These are phyloP conservation scores for Lagenorhynchus albirostris DNA, from an alignment of 2,113 vertebrate genomes.

Conservation along the genomic window DNA sequence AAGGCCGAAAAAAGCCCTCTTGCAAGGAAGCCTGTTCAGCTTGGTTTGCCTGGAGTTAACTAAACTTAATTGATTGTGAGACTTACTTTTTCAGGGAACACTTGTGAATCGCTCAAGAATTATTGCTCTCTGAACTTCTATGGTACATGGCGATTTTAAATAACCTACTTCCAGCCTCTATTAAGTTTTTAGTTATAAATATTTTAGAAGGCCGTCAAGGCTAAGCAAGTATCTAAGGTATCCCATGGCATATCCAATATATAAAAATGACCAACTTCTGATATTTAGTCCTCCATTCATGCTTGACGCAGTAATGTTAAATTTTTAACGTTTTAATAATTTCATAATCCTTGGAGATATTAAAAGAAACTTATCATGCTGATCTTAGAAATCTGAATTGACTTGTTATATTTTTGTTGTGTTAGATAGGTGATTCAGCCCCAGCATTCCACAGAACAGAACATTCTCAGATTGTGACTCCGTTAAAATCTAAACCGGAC, in stretches of 20 bases:
- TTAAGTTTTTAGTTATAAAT: background rate
- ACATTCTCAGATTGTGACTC: background rate
- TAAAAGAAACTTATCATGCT: background rate
- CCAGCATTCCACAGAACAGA: background rate
- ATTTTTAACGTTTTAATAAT: background rate
- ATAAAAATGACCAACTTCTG: background rate
- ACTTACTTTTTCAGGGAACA: background rate
- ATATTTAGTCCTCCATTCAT: background rate
- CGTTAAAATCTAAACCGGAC: background rate
- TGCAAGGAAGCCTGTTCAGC: background rate
- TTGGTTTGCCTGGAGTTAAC: background rate
- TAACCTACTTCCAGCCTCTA: background rate
- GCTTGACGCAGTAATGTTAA: background rate
- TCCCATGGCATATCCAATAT: background rate
- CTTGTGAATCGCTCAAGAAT: background rate
- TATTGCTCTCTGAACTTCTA: background rate
- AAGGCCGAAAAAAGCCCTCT: background rate
- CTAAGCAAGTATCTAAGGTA: background rate
- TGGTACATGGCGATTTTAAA: background rate
- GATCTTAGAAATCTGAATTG: background rate
- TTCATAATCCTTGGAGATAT: conserved; percentile 24
- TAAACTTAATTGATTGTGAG: background rate
- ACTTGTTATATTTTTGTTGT: background rate
- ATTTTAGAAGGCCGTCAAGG: background rate
- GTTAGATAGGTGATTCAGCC: background rate